phyloP scores from a whole-genome alignment of 1,140 invertebrate species.

The Cydia strobilella region DNA sequence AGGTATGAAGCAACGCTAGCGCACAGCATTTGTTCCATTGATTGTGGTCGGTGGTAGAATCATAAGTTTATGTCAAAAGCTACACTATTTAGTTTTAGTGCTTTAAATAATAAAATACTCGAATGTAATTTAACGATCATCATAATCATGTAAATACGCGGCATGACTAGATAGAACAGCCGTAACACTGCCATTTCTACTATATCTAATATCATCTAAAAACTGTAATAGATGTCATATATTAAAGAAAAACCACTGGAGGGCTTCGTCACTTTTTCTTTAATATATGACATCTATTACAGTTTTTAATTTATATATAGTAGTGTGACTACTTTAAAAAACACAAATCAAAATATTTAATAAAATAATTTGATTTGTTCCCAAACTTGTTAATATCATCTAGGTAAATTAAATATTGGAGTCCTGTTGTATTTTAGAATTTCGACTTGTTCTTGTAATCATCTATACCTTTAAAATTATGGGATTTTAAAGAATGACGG shows the following conservation, averaged over 20 bases:
- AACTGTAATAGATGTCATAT: no score
- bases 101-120: background rate
- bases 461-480: background rate
- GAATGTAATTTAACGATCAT: background rate
- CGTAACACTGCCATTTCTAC: conserved; percentile 55
- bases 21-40: conserved; percentile 1
- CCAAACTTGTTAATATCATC: no score
- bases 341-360: no score
- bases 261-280: no score
- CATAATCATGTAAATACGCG: conserved; percentile 25
- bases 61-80: background rate
- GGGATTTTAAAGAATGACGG: background rate
- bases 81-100: background rate
- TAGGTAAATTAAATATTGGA: conserved; percentile 18
- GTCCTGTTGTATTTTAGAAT: conserved; percentile 29
- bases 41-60: conserved; percentile 2
- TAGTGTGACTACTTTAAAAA: no score
- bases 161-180: conserved; percentile 44
- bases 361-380: no score
- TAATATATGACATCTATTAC: no score
- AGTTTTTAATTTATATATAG: no score
- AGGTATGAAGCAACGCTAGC: background rate
- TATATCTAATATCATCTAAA: conserved; percentile 33
- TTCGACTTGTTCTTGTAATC: conserved; percentile 9
- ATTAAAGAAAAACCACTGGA: no score